These are phyloP conservation scores for Uloborus diversus DNA, from an alignment of 1,140 invertebrate genomes.

Conservation along the genomic window DNA sequence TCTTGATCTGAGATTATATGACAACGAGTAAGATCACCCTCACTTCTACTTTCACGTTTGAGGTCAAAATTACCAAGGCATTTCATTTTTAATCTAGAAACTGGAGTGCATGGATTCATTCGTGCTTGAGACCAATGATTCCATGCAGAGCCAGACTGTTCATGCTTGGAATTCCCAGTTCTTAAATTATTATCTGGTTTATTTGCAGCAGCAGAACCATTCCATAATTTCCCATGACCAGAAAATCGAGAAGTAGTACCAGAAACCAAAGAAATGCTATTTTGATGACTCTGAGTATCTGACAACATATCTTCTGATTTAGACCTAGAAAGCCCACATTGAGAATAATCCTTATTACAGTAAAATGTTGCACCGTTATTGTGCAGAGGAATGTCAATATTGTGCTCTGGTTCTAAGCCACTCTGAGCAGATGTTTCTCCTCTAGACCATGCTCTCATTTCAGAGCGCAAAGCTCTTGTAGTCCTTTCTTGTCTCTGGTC, in stretches of 20 bases:
- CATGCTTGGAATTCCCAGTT: constrained; percentile 10
- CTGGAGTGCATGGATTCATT: background rate
- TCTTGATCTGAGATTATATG: constrained; percentile 22
- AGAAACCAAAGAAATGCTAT: constrained; percentile 29
- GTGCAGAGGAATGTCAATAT: background rate
- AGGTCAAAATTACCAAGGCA: constrained; percentile 20
- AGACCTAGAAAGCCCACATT: constrained; percentile 32
- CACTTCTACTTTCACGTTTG: constrained; percentile 45
- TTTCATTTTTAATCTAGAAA: constrained; percentile 27
- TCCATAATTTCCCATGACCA: too few species aligned
- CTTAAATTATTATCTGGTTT: constrained; percentile 9
- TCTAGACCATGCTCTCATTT: constrained; percentile 52
- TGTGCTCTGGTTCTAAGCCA: constrained; percentile 1
- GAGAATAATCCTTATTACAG: too few species aligned
- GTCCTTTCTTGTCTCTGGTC: constrained; percentile 49
- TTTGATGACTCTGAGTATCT: constrained; percentile 35
- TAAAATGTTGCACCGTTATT: too few species aligned
- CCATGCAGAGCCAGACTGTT: constrained; percentile 23
- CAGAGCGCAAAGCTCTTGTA: constrained; percentile 3
- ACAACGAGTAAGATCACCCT: constrained; percentile 48
- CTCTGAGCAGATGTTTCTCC: background rate
- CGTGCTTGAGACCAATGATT: too few species aligned
- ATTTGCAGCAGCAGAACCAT: too few species aligned
- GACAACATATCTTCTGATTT: constrained; percentile 50
- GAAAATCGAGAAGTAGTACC: constrained; percentile 21